Evolutionary conservation across 2,113 vertebrate species (phyloP), one percentile per base, ranked within the genome.

Genomic region (Tor tambroides): DNA sequence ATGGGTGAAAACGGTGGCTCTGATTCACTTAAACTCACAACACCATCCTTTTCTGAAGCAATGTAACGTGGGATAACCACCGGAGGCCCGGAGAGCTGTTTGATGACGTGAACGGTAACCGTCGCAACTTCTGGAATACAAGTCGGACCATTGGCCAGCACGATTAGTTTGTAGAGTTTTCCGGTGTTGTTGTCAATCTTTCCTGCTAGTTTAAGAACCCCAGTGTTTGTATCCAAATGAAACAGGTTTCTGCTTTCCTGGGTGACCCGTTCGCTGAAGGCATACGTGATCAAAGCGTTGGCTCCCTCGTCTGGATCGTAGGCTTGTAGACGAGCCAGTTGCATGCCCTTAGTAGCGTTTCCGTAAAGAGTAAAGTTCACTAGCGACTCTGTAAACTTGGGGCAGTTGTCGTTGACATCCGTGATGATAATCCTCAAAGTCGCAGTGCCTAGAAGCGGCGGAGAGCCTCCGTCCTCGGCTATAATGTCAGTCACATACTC

Each of bases 391-490:
- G 85, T 91, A 91, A 99, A 99, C 75, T 96, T 94, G 6, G 98
- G 98, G 69, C 98, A 99, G 87, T 99, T 98, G 92, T 99, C 98
- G 51, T 99, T 99, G 83, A 99, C 93, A 84, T 99, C 98, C 0
- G 96, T 96, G 90, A 99, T 96, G 80, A 95, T 91, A 79, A 99
- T 96, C 89, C 96, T 97, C 46, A 99, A 96, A 15, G 97, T 97
- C 49, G 98, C 96, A 2, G 95, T 98, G 8, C 98, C 98, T 35
- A 97, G 5, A 0, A 97, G 95, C 0, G 96, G 96, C 65, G 98
- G 98, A 1, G 92, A 95, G 0, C 98, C 98, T 0, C 98, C 97
- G 15, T 99, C 98, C 92, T 98, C 98, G 2, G 98, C 98, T 2
- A 98, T 80, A 2, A 99, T 97, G 63, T 97, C 96, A 4, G 97